These are phyloP conservation scores for Isichthys henryi DNA, from an alignment of 2,113 vertebrate genomes.

Conservation along the genomic window DNA sequence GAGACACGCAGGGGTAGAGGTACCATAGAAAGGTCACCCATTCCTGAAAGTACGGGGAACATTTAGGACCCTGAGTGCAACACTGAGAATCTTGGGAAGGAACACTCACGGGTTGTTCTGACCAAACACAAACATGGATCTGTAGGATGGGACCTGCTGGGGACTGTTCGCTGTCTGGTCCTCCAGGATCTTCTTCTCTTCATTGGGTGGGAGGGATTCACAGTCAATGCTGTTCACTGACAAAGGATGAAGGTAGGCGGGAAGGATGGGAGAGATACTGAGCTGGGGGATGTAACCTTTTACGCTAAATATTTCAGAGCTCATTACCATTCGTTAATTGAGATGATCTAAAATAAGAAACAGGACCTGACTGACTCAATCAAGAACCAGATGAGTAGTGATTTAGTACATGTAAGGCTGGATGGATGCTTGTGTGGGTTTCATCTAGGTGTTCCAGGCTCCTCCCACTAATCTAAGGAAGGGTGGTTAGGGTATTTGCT, in stretches of 20 bases:
- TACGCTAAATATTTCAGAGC: background rate
- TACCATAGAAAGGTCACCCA: background rate
- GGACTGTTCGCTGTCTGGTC: conserved; percentile 65
- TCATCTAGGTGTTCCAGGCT: background rate
- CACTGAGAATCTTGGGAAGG: background rate
- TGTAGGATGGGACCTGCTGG: conserved; percentile 84
- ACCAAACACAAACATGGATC: conserved; percentile 92
- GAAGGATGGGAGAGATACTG: conserved; percentile 7
- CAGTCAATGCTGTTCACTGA: conserved; percentile 79
- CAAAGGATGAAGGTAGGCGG: background rate
- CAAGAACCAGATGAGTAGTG: background rate
- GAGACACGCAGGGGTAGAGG: conserved; percentile 7
- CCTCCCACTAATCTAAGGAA: background rate
- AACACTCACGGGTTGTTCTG: conserved; percentile 85
- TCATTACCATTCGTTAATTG: background rate
- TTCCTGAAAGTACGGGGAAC: background rate
- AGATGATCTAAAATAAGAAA: background rate
- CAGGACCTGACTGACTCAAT: background rate
- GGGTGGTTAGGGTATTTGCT: background rate
- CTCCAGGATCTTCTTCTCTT: conserved; percentile 83
- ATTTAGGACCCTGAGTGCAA: background rate
- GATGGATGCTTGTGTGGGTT: background rate
- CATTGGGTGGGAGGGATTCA: conserved; percentile 64
- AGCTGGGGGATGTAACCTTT: background rate
- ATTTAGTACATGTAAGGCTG: background rate